phyloP scores from a whole-genome alignment of 2,113 vertebrate genomes.

The Heterocephalus glaber region DNA sequence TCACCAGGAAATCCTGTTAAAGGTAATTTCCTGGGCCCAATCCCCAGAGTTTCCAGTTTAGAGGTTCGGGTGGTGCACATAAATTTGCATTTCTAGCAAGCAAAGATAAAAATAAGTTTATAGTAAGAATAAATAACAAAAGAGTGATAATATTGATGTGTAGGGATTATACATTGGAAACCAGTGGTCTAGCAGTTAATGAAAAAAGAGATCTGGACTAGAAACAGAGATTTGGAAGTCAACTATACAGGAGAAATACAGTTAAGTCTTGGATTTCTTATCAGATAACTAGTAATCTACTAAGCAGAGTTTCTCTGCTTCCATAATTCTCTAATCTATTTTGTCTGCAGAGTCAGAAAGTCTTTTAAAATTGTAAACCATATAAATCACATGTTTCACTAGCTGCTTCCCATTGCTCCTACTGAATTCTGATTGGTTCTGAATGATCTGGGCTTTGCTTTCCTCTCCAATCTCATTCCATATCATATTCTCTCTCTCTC shows the following conservation, averaged over 20 bases:
- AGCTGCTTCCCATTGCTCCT: not conserved
- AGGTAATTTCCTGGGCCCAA: not conserved
- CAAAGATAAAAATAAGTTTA: not conserved
- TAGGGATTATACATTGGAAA: not conserved
- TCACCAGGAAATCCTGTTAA: not conserved
- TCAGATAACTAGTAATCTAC: not conserved
- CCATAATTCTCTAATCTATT: not conserved
- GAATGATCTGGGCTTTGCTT: not conserved
- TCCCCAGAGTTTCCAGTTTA: not conserved
- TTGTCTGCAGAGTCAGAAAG: constrained; percentile 9
- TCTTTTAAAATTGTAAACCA: not conserved
- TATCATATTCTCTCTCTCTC: not conserved
- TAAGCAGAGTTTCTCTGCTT: not conserved
- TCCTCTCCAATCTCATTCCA: not conserved
- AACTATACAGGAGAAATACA: not conserved
- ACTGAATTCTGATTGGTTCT: not conserved
- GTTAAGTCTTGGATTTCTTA: not conserved
- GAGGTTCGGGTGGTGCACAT: not conserved
- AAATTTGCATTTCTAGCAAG: not conserved
- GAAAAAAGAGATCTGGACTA: not conserved
- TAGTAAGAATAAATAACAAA: not conserved
- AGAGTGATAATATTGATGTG: not conserved
- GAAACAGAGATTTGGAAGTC: not conserved
- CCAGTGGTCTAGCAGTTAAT: not conserved
- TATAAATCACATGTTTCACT: not conserved